Conservation (phyloP, 2,797 vertebrate genomes). For the Brachyalestes nurse region DNA sequence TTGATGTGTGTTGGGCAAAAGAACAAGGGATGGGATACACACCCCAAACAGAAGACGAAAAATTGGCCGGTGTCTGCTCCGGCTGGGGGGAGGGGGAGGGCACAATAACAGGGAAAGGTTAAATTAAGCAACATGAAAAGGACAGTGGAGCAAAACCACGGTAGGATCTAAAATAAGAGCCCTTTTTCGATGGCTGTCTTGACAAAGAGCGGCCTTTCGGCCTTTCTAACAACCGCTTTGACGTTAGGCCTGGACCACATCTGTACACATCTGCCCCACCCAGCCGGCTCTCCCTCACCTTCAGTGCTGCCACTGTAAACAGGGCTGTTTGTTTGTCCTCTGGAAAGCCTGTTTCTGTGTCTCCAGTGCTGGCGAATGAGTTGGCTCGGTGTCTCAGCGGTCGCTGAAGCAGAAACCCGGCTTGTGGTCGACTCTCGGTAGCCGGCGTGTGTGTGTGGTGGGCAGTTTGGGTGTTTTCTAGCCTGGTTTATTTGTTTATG, state of each 20-base stretch:
- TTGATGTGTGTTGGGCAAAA: slow-evolving; percentile 77
- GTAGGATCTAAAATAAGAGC: not conserved
- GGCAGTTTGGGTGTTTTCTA: slow-evolving; percentile 70
- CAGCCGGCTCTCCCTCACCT: slow-evolving; percentile 22
- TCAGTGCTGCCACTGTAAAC: slow-evolving; percentile 26
- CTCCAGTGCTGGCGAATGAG: slow-evolving; percentile 56
- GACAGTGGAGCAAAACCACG: not conserved
- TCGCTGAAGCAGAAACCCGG: not conserved
- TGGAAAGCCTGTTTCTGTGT: slow-evolving; percentile 42
- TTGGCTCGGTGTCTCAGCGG: slow-evolving; percentile 39
- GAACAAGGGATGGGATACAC: slow-evolving; percentile 77
- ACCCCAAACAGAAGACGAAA: slow-evolving; percentile 84
- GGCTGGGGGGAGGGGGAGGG: slow-evolving; percentile 22
- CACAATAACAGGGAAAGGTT: slow-evolving; percentile 36
- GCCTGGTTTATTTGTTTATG: slow-evolving; percentile 71
- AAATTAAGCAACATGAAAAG: slow-evolving; percentile 42
- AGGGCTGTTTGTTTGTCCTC: slow-evolving; percentile 41
- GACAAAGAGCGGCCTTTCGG: slow-evolving; percentile 49
- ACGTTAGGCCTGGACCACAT: slow-evolving; percentile 28
- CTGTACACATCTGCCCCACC: slow-evolving; percentile 15
- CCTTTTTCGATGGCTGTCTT: not conserved
- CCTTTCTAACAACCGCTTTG: slow-evolving; percentile 53
- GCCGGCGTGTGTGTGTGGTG: slow-evolving; percentile 67
- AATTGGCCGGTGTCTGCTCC: slow-evolving; percentile 65
- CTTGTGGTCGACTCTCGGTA: slow-evolving; percentile 44